Percentiles rank a stretch among this genome's conserved stretches.
Conservation (phyloP, 2,113 vertebrate species). For the Acanthisitta chloris region DNA sequence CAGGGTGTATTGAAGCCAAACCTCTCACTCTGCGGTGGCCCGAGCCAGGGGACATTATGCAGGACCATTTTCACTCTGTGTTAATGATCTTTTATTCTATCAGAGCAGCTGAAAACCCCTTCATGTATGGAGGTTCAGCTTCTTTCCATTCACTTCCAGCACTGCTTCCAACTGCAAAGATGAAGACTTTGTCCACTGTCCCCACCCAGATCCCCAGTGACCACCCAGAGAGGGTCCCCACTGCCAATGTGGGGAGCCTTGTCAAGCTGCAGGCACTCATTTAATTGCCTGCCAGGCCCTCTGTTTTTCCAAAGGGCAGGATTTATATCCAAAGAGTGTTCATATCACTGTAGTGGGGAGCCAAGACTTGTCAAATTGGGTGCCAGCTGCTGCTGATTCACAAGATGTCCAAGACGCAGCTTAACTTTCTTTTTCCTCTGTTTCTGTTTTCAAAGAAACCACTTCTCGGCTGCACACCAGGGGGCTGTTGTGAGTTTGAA, state of each 20-base stretch:
- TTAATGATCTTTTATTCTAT: neutral
- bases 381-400: constrained; percentile 5
- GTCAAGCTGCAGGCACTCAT: neutral
- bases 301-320: neutral
- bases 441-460: constrained; percentile 44
- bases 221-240: neutral
- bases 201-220: neutral
- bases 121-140: neutral
- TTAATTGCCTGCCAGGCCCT: neutral
- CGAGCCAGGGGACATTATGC: neutral
- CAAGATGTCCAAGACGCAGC: neutral
- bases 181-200: neutral
- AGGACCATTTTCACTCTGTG: neutral
- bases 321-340: neutral
- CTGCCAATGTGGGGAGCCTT: neutral
- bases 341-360: neutral
- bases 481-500: constrained; percentile 50
- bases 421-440: constrained; percentile 21
- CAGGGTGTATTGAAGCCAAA: neutral
- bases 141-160: neutral
- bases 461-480: neutral
- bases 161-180: neutral
- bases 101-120: neutral
- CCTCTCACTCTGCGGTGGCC: neutral
- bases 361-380: neutral